Evolutionary conservation across 2,113 vertebrate genomes (phyloP), one percentile per base, ranked within the genome.

Genomic region (Chrysemys picta): DNA sequence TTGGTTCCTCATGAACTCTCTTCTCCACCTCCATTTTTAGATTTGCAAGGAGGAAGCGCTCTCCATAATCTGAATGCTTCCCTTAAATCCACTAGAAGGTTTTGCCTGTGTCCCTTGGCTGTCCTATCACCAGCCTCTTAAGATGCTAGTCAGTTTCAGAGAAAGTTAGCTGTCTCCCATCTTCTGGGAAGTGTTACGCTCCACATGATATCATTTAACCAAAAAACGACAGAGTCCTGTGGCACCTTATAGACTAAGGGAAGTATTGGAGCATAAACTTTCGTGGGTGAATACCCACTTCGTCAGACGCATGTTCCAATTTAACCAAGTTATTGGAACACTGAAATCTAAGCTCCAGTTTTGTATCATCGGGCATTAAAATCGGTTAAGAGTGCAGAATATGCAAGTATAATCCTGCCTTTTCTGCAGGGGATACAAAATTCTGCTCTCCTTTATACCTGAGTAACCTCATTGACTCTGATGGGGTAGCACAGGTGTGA

Each of bases 351-450:
- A 82, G 81, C 25, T 27, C 35, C 0, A 1, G 29, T 3, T 88
- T 81, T 31, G 0, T 2, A 9, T 2, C 2, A 50, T 29, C 4
- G 0, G 0, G 42, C 19, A 7, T 9, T 0, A 24, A 31, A 47
- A 45, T n/a, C 69, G 35, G 19, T 0, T 14, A 35, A 35, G 38
- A 72, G 50, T 0, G 1, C 49, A 12, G 13, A 35, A 31, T 47
- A 49, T 80, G 17, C 2, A 52, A 72, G 53, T 5, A 57, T 35
- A 10, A n/a, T 47, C 69, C 57, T 29, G 29, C 2, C 2, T 75
- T 5, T 17, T 56, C 27, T 56, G 0, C 25, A 1, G 50, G 54
- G 27, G n/a, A 47, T 17, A 22, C n/a, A 84, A n/a, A 75, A 57
- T 0, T 17, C 82, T 59, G 3, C 84, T 47, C 54, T 49, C 54